A percentile compares a stretch with the other conserved stretches of the same genome.
Conservation (phyloP, 2,797 vertebrate species). For the Nothura maculosa region DNA sequence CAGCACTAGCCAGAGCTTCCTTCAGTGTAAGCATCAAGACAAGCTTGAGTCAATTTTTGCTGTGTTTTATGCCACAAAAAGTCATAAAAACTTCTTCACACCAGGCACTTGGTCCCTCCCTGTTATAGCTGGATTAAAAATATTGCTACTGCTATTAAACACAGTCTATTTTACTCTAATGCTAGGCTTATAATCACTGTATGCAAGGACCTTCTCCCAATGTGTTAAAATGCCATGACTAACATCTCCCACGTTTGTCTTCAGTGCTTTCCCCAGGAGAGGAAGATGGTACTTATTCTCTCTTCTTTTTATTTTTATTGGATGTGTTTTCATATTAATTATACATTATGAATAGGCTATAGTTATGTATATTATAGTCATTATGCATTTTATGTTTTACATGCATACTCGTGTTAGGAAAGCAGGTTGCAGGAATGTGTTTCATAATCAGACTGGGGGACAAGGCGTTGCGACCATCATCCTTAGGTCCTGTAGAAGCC, state of each 20-base stretch:
- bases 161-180: background rate
- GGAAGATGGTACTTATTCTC: constrained; percentile 13
- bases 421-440: background rate
- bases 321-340: constrained; percentile 49
- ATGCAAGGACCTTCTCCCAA: constrained; percentile 6
- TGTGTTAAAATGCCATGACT: background rate
- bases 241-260: background rate
- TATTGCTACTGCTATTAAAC: background rate
- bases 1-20: background rate
- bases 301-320: background rate
- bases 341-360: constrained; percentile 41
- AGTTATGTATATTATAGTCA: constrained; percentile 48
- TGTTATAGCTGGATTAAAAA: constrained; percentile 30
- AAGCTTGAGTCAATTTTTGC: background rate
- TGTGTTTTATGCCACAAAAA: background rate
- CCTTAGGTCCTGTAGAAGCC: background rate
- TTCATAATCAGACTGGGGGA: accelerated
- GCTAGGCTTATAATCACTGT: background rate
- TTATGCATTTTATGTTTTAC: constrained; percentile 47
- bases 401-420: constrained; percentile 37
- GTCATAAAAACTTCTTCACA: background rate
- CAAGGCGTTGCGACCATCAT: background rate
- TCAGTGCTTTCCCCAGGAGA: constrained; percentile 20
- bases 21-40: background rate
- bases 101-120: background rate